These are phyloP conservation scores for Cynodonichthys magdalenae DNA, from an alignment of 2,797 vertebrate species.

Conservation along the genomic window DNA sequence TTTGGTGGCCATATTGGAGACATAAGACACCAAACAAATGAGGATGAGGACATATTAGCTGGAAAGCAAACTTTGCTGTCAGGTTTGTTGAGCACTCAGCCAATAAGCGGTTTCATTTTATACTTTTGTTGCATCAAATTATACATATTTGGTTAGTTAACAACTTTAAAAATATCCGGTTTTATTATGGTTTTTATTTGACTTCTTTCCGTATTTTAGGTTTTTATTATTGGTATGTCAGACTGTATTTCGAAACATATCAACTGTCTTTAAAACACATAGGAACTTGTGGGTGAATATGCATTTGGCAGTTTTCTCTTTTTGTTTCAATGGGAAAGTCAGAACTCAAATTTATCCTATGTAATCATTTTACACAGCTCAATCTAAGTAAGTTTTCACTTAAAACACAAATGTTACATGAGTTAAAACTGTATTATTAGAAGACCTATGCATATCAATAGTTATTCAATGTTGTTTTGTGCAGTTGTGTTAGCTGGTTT, in stretches of 20 bases:
- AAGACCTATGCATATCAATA: background rate
- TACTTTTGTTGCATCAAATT: too few relatives aligned
- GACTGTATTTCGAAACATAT: too few relatives aligned
- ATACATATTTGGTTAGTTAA: background rate
- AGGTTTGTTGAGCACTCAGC: too few relatives aligned
- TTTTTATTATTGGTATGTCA: too few relatives aligned
- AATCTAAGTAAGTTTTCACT: background rate
- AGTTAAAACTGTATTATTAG: background rate
- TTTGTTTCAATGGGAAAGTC: too few relatives aligned
- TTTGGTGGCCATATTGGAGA: conserved; percentile 4
- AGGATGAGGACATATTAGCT: background rate
- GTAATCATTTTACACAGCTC: background rate
- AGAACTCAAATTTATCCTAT: too few relatives aligned
- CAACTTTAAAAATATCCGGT: background rate
- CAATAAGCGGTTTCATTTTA: too few relatives aligned
- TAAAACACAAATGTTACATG: background rate
- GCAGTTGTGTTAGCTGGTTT: background rate
- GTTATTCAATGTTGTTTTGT: too few relatives aligned
- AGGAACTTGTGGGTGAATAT: too few relatives aligned
- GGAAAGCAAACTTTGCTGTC: background rate
- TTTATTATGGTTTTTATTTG: background rate
- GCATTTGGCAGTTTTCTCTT: too few relatives aligned
- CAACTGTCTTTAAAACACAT: too few relatives aligned
- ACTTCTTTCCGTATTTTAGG: background rate
- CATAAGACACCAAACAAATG: background rate